A percentile compares a stretch with the other conserved stretches of the same genome.
Conservation (phyloP, 2,888 invertebrate genomes). For the Endomychus coccineus region DNA sequence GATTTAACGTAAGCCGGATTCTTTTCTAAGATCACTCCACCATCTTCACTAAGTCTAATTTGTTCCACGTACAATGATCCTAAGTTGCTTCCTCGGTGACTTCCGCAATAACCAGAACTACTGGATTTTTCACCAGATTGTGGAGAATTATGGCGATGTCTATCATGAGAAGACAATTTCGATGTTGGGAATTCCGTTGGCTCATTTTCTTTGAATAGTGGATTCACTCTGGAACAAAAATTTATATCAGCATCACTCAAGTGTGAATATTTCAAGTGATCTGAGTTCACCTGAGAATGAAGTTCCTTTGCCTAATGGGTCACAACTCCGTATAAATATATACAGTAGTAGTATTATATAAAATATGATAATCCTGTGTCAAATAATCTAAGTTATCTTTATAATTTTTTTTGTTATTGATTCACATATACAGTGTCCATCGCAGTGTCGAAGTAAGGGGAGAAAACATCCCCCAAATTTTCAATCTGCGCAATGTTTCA, state of each 20-base stretch:
- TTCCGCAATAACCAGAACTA: conserved; percentile 42
- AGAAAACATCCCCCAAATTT: no score
- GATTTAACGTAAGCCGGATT: conserved; percentile 41
- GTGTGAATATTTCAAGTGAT: no score
- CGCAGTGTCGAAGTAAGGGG: no score
- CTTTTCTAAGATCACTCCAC: conserved; percentile 37
- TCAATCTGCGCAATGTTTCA: no score
- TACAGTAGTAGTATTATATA: no score
- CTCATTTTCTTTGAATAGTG: conserved; percentile 37
- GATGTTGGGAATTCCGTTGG: conserved; percentile 1
- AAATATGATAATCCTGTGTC: no score
- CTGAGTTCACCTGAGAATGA: no score
- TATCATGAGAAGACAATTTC: background rate
- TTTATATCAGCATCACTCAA: background rate
- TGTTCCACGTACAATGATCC: conserved; percentile 30
- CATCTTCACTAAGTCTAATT: conserved; percentile 32
- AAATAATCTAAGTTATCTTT: no score
- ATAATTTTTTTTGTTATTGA: no score
- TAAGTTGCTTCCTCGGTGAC: conserved; percentile 30
- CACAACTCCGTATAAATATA: no score
- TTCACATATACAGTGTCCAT: no score
- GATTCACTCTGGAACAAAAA: conserved; percentile 38
- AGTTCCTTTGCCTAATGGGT: no score
- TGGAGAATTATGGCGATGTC: conserved; percentile 22
- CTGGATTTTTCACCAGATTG: conserved; percentile 34